Evolutionary conservation across 2,888 invertebrate species (phyloP), one percentile per base, ranked within the genome.

Genomic region (Zygogramma bicolorata): DNA sequence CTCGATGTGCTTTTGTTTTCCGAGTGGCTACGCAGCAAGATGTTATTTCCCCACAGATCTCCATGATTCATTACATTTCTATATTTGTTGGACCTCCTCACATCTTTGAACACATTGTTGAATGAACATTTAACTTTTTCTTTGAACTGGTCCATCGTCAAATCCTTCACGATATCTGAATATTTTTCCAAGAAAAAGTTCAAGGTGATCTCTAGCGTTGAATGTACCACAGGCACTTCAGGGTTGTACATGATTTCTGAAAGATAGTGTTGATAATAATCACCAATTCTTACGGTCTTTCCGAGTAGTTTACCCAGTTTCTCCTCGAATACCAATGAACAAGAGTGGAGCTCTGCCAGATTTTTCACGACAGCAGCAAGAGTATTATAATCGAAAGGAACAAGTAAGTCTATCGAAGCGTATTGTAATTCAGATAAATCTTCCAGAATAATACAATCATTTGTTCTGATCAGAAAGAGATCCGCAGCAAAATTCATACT

Each of bases 1-100:
- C 68, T 38, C n/a, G 42, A 20, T 31, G 25, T 20, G 20, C 5
- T 8, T 0, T 27, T 15, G 20, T 7, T 67, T 22, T 70, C 69
- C 38, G 68, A 20, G 20, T 22, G 62, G 8, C 65, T 53, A 25
- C 53, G 57, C 31, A 79, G 76, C 40, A 83, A 81, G 7, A 83
- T 71, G 74, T 86, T 85, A 65, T 79, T 80, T 8, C 73, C 69
- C 81, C 83, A 83, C 68, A 84, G 60, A 77, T 85, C 84, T 38
- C 83, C 84, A 67, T 85, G 85, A n/a, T 79, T 78, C 0, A 84
- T 10, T 0, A 84, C 82, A 58, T 89, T 89, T 7, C 80, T 77
- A 73, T 82, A 87, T 38, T 81, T 85, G 5, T 75, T 68, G 0
- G 88, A 88, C 0, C 84, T 80, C 68, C 84, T 81, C 0, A 79